Conservation (phyloP, 2,797 vertebrate genomes). For the Cyprinodon diabolis region DNA sequence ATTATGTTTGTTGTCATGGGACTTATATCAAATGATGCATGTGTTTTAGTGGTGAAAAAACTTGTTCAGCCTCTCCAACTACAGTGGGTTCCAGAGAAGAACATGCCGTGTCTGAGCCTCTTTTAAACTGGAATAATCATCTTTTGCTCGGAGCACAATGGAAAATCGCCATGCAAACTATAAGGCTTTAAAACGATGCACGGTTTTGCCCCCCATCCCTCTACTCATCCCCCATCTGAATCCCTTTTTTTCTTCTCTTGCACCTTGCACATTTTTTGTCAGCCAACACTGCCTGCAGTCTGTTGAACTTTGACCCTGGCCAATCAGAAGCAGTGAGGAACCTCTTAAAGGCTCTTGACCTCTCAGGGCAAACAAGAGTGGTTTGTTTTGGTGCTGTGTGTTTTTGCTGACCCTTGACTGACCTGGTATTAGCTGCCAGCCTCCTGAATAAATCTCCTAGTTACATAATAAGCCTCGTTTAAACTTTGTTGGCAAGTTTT, state of each 20-base stretch:
- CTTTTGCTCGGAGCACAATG: conserved; percentile 27
- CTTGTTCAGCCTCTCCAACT: too few species aligned
- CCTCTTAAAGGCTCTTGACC: conserved; percentile 57
- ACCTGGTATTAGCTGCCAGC: conserved; percentile 17
- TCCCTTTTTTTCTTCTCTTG: conserved; percentile 1
- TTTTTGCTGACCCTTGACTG: conserved; percentile 32
- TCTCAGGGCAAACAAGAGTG: conserved; percentile 16
- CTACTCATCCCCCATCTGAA: too few species aligned
- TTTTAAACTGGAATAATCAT: conserved; percentile 19
- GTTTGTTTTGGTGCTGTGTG: conserved; percentile 33
- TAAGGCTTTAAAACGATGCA: conserved; percentile 1
- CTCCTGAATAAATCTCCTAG: neutral
- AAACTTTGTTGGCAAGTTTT: neutral
- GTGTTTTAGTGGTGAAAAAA: too few species aligned
- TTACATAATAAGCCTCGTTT: neutral
- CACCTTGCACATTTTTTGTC: conserved; percentile 37
- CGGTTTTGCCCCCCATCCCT: conserved; percentile 12
- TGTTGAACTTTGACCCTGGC: conserved; percentile 57
- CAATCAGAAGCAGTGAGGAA: conserved; percentile 44
- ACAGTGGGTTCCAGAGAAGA: too few species aligned
- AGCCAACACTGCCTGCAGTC: conserved; percentile 35
- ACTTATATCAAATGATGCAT: too few species aligned
- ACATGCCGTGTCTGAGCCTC: conserved; percentile 13
- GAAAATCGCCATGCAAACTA: conserved; percentile 4
- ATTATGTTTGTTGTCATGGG: too few species aligned